Conservation (phyloP, 2,113 vertebrate species). For the Gasterosteus nipponicus region DNA sequence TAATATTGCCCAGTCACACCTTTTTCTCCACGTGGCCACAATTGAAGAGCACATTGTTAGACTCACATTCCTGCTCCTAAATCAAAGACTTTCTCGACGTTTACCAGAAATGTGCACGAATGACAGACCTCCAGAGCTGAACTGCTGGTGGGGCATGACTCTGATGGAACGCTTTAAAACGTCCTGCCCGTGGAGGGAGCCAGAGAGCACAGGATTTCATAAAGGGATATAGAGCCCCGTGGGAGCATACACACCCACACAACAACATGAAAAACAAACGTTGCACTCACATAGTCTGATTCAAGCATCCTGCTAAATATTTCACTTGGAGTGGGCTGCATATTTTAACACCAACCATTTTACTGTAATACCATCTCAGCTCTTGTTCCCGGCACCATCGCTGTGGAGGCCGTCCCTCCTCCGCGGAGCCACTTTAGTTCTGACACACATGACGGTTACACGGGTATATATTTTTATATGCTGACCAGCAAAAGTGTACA, state of each 20-base stretch:
- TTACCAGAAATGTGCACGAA: neutral
- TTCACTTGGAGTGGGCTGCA: constrained; percentile 37
- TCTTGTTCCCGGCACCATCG: constrained; percentile 10
- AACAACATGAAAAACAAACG: constrained; percentile 48
- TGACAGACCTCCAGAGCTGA: neutral
- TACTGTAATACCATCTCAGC: constrained; percentile 10
- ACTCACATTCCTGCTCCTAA: constrained; percentile 3
- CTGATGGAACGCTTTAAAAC: constrained; percentile 17
- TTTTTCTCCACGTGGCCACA: neutral
- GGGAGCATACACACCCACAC: constrained; percentile 66
- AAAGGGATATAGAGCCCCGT: constrained; percentile 37
- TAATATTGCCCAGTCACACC: neutral
- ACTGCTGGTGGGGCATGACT: constrained; percentile 4
- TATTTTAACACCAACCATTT: constrained; percentile 44
- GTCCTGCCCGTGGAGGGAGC: constrained; percentile 73
- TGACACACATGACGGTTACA: constrained; percentile 7
- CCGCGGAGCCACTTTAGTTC: neutral
- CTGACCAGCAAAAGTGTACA: constrained; percentile 6
- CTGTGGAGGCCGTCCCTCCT: constrained; percentile 7
- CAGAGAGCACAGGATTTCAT: constrained; percentile 66
- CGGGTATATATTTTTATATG: constrained; percentile 15
- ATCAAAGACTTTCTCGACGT: neutral
- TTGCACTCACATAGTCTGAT: constrained; percentile 16
- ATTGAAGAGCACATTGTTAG: constrained; percentile 11
- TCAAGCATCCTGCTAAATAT: constrained; percentile 49